Evolutionary conservation across 2,113 vertebrate species (phyloP).

Genomic region (Pitta sordida): DNA sequence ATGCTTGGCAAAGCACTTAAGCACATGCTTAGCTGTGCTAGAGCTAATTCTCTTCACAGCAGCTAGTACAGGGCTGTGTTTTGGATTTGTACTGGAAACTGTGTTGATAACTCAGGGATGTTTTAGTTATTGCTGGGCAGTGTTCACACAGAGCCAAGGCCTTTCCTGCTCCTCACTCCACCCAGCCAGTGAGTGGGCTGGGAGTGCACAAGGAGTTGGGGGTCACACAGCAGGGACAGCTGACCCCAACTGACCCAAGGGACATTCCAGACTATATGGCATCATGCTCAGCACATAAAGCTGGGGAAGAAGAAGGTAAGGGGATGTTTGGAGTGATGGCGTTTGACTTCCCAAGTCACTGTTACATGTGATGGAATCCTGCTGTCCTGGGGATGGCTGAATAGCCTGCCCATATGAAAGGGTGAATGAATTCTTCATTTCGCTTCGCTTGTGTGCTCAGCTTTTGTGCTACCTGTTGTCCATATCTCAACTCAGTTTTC

Average conservation of each 20-base stretch:
- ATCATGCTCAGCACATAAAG: neutral
- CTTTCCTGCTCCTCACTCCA: neutral
- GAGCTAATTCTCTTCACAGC: neutral
- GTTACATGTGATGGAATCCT: accelerated
- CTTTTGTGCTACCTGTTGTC: neutral
- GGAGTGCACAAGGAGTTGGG: neutral
- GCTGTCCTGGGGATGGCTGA: neutral
- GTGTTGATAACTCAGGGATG: neutral
- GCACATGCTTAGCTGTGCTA: neutral
- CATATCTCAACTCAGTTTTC: neutral
- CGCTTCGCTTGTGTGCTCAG: neutral
- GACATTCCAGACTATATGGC: neutral
- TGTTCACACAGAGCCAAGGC: neutral
- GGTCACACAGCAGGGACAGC: neutral
- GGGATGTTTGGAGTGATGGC: accelerated
- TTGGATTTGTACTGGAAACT: neutral
- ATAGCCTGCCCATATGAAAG: neutral
- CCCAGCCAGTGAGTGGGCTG: neutral
- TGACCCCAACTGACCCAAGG: neutral
- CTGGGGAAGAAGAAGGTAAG: neutral
- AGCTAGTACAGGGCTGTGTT: neutral
- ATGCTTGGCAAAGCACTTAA: constrained; percentile 12
- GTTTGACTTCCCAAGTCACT: neutral
- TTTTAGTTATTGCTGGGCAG: neutral
- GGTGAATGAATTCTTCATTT: neutral